Percentiles rank a stretch among this genome's conserved stretches.
Conservation (phyloP, 2,797 vertebrate species). For the Amniataba percoides region DNA sequence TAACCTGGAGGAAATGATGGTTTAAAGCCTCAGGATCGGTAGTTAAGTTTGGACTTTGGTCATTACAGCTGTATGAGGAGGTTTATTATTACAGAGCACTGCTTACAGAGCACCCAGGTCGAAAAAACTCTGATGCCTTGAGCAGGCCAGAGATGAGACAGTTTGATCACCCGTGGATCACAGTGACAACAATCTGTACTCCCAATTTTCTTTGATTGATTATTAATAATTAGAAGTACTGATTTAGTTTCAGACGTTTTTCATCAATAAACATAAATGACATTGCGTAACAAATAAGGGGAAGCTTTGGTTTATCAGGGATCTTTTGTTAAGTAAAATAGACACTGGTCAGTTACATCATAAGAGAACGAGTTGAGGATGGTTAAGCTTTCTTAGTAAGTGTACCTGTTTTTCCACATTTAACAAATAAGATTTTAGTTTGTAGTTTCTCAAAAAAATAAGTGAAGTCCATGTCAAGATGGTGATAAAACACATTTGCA, state of each 20-base stretch:
- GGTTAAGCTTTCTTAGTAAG: not conserved
- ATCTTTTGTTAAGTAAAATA: not conserved
- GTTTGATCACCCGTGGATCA: not conserved
- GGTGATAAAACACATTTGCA: not conserved
- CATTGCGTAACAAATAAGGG: not conserved
- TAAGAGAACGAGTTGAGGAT: not conserved
- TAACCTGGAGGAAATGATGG: not conserved
- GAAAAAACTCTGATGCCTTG: constrained; percentile 28
- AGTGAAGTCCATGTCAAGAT: not conserved
- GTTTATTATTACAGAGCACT: constrained; percentile 60
- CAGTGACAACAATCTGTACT: not conserved
- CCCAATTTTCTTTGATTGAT: not conserved
- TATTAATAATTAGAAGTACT: not conserved
- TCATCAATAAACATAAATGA: not conserved
- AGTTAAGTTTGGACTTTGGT: constrained; percentile 68
- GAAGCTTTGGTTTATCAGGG: not conserved
- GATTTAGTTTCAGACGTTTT: not conserved
- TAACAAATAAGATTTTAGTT: constrained; percentile 3
- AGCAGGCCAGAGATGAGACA: constrained; percentile 7
- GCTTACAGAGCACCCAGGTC: constrained; percentile 18
- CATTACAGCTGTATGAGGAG: constrained; percentile 46
- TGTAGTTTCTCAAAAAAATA: not conserved
- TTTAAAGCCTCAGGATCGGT: constrained; percentile 8
- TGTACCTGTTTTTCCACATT: not conserved
- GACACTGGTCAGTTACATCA: not conserved